Evolutionary conservation across 1,140 invertebrate species (phyloP), one percentile per base, ranked within the genome.

Genomic region (Zaprionus ghesquierei): DNA sequence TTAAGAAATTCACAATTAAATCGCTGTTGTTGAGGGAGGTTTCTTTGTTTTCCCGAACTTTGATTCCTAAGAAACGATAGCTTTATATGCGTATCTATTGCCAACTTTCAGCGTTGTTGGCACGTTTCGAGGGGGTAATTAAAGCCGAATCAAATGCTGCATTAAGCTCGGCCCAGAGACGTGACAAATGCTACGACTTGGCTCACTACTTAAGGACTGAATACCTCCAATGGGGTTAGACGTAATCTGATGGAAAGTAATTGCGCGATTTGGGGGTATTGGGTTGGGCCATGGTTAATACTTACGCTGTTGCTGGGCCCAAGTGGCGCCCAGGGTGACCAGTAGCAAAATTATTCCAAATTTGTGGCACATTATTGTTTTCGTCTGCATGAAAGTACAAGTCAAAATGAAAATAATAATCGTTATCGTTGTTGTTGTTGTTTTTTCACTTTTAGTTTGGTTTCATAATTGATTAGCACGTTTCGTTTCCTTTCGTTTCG

Each of bases 381-480:
- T 25, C 20, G 69, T 56, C 68, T 78, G 68, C 53, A 73, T 75
- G 79, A 90, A 90, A 90, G 87, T 87, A 90, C 77, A 90, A 90
- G 87, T 90, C 50, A 35, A 56, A 58, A 64, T 31, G 18, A 49
- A 69, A 69, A 75, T 38, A 74, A 59, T 71, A 27, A 46, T 50
- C 50, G 27, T 3, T 41, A 41, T 41, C n/a, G 35, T 8, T 38
- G 2, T 35, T 6, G 35, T 74, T 86, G 75, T 82, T 6, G 35
- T 74, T 86, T 70, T 82, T 82, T 86, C 82, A 87, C 81, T 87
- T 82, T 76, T 75, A 64, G 46, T 66, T 81, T 68, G 76, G 77
- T 89, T 84, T 89, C 77, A 71, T 89, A 87, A 86, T 79, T 90
- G 56, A 82, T 90, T 90, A 90, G 71, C 87, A 90, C 77, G 86